Evolutionary conservation across 2,797 vertebrate genomes (phyloP).

Genomic region (Lycodopsis pacificus): DNA sequence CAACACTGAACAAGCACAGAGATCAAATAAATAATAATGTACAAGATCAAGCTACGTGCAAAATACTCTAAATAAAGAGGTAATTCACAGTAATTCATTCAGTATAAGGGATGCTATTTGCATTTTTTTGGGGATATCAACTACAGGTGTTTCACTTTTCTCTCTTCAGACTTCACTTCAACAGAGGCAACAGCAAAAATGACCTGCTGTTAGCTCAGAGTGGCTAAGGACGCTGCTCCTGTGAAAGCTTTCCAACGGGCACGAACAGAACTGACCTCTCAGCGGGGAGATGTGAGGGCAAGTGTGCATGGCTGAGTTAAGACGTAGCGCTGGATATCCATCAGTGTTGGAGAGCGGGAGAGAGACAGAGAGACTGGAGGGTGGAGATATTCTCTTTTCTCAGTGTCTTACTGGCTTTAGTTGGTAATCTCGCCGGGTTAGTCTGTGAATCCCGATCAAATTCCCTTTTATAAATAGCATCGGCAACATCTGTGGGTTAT

Average conservation of each 20-base stretch:
- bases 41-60: background rate
- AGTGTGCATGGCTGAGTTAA: conserved; percentile 73
- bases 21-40: conserved; percentile 4
- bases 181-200: conserved; percentile 33
- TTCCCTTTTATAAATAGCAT: conserved; percentile 29
- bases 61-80: background rate
- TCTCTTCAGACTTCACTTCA: conserved; percentile 32
- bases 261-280: conserved; percentile 70
- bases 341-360: conserved; percentile 53
- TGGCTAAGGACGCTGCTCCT: conserved; percentile 47
- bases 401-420: conserved; percentile 32
- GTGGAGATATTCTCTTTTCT: conserved; percentile 51
- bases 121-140: background rate
- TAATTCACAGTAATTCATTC: conserved; percentile 14
- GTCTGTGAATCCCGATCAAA: conserved; percentile 48
- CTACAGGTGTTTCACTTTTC: conserved; percentile 23
- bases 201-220: conserved; percentile 58
- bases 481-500: conserved; percentile 34
- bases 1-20: background rate
- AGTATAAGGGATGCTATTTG: background rate
- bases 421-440: conserved; percentile 48
- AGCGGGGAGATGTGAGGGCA: conserved; percentile 61
- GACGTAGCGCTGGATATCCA: conserved; percentile 71
- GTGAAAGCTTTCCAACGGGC: conserved; percentile 58
- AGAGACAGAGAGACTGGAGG: conserved; percentile 52